Conservation (phyloP, 2,797 vertebrate species). For the Pseudochirops cupreus region DNA sequence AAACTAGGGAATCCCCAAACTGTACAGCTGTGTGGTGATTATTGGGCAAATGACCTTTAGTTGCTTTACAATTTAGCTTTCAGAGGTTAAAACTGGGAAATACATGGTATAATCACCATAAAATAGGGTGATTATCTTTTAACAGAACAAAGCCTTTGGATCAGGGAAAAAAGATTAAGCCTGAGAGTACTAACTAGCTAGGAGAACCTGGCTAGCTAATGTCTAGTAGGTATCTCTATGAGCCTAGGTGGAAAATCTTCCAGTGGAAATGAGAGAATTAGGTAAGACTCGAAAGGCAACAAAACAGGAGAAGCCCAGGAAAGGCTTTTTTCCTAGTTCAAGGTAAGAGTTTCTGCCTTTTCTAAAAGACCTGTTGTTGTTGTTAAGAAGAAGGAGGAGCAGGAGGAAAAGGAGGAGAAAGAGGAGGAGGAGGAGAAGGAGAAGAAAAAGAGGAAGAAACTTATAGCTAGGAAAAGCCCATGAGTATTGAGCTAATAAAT, state of each 20-base stretch:
- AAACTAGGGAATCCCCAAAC: background rate
- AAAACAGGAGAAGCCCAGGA: background rate
- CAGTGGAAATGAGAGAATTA: background rate
- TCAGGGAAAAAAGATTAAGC: background rate
- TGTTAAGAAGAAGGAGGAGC: too few relatives aligned
- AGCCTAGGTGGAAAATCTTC: background rate
- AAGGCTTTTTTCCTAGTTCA: background rate
- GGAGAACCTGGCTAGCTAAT: background rate
- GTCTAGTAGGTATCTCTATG: background rate
- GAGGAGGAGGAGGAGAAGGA: too few relatives aligned
- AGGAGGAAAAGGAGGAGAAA: too few relatives aligned
- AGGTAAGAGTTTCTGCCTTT: background rate
- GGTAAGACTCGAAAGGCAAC: background rate
- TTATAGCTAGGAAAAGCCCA: background rate
- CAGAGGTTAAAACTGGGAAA: background rate
- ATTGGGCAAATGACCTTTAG: background rate
- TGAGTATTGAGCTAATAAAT: background rate
- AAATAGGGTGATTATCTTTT: background rate
- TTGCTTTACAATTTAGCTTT: background rate
- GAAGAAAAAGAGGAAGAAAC: background rate
- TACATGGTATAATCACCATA: background rate
- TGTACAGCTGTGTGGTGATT: background rate
- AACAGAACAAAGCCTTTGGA: background rate
- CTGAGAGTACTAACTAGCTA: background rate
- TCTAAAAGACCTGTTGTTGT: background rate